Evolutionary conservation across 2,113 vertebrate species (phyloP), one percentile per base, ranked within the genome.

Genomic region (Amphilophus citrinellus): DNA sequence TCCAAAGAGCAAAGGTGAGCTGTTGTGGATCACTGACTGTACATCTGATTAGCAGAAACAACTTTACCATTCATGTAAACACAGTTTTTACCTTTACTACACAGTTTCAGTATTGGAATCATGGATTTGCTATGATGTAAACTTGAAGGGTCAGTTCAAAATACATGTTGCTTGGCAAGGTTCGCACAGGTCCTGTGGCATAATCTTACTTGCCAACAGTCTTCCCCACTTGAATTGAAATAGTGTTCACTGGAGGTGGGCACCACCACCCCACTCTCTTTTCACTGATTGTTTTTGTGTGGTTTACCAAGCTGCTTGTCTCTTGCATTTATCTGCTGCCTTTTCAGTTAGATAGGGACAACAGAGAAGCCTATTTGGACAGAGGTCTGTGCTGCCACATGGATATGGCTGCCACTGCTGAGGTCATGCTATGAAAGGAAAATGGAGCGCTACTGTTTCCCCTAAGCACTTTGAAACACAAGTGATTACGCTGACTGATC

Each of bases 321-420:
- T 93, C 75, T 60, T 80, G 80, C 7, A 59, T 90, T 94, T 96
- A 96, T 96, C 96, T 94, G 89, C 91, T 93, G 94, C 92, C 92
- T 93, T 94, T 93, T 94, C 83, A 91, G 89, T 93, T 90, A 91
- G 95, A 96, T 96, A 96, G 83, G 81, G 80, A 84, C 92, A 93
- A 95, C 94, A 95, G 92, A 95, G 88, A 86, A 85, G 91, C 88
- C 88, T 90, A 56, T 95, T 92, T 89, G 91, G 76, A 87, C 87
- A 63, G 92, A 87, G 88, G 84, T 93, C 91, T 86, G 83, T 90
- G 90, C 90, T 89, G 90, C 86, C 83, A 85, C 84, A 86, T 82
- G 82, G 88, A 89, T 80, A 84, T 84, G 83, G 88, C 77, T 90
- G 91, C 89, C 88, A 89, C 81, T 77, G 73, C 82, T 94, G 93